phyloP scores from a whole-genome alignment of 2,113 vertebrate genomes.

The Willisornis vidua region DNA sequence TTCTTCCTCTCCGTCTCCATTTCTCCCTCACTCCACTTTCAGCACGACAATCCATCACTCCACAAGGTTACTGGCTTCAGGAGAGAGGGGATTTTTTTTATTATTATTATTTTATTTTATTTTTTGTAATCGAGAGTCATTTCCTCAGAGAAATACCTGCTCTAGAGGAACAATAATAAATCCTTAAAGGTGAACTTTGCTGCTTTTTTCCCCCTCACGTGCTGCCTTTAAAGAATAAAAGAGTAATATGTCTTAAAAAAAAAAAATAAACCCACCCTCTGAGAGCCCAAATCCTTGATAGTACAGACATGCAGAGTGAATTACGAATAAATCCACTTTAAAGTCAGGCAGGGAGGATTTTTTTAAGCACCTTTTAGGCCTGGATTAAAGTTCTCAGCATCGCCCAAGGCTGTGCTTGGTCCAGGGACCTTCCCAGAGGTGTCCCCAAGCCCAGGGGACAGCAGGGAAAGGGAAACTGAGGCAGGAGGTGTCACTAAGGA shows the following conservation, averaged over 20 bases:
- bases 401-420: fast-evolving
- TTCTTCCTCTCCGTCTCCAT: conserved; percentile 20
- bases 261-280: neutral
- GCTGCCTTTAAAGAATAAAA: neutral
- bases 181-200: conserved; percentile 55
- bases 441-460: neutral
- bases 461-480: conserved; percentile 9
- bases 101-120: conserved; percentile 8
- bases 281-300: neutral
- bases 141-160: conserved; percentile 20
- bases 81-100: neutral
- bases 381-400: neutral
- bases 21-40: conserved; percentile 3
- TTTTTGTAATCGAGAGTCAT: conserved; percentile 25
- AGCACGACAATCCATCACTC: neutral
- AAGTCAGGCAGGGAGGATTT: neutral
- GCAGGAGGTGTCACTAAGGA: fast-evolving
- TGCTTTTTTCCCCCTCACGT: neutral
- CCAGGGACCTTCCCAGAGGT: neutral
- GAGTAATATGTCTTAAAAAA: neutral
- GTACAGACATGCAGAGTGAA: neutral
- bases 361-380: neutral
- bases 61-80: conserved; percentile 28
- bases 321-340: conserved; percentile 17
- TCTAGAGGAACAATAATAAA: conserved; percentile 8